Evolutionary conservation across 1,140 invertebrate species (phyloP).

Genomic region (Bombus polaris): DNA sequence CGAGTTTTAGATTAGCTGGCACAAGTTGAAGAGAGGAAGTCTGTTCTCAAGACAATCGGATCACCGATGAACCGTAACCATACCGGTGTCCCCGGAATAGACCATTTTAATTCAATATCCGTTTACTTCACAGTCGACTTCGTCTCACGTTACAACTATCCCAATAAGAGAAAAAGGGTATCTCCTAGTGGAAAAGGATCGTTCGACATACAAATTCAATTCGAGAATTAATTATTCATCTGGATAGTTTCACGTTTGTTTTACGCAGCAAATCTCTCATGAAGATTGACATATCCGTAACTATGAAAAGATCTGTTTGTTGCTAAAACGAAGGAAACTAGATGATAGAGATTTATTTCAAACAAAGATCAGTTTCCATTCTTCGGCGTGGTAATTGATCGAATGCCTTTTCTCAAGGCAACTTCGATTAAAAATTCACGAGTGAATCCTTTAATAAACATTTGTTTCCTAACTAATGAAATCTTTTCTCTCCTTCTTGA

Average conservation of each 20-base stretch:
- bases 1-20: background rate
- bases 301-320: background rate
- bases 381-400: background rate
- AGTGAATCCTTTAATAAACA: background rate
- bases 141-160: background rate
- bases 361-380: too few species aligned
- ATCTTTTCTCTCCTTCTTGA: background rate
- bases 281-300: background rate
- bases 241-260: background rate
- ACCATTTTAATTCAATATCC: constrained; percentile 63
- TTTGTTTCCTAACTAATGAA: background rate
- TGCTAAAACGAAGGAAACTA: background rate
- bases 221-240: background rate
- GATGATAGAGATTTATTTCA: background rate
- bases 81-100: constrained; percentile 37
- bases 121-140: constrained; percentile 5
- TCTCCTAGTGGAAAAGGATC: background rate
- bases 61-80: constrained; percentile 43
- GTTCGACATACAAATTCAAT: background rate
- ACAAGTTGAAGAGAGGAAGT: background rate
- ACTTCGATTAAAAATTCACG: background rate
- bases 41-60: constrained; percentile 30
- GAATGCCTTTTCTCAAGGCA: background rate
- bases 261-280: background rate
- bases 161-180: background rate